These are phyloP conservation scores for Nicator chloris DNA, from an alignment of 2,113 vertebrate genomes.

Conservation along the genomic window DNA sequence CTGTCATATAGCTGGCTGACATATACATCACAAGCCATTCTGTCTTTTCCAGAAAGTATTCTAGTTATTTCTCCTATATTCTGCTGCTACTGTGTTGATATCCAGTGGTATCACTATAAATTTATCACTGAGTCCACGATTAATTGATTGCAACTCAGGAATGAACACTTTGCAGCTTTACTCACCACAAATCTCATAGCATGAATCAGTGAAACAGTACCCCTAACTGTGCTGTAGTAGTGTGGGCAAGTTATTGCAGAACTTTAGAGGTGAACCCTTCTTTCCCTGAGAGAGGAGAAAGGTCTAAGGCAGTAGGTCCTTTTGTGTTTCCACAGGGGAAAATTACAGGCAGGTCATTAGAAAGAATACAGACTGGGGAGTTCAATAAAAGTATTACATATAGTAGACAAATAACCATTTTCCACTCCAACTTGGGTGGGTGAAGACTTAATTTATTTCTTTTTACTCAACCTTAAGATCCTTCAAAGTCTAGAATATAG, in stretches of 20 bases:
- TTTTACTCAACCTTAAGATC: neutral
- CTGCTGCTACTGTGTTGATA: neutral
- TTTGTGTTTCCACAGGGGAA: neutral
- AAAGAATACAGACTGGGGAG: neutral
- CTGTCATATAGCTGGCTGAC: neutral
- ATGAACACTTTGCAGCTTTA: neutral
- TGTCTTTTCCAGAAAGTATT: neutral
- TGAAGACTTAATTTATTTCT: neutral
- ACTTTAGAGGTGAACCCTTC: neutral
- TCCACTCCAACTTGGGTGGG: rapidly evolving
- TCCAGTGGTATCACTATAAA: neutral
- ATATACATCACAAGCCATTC: neutral
- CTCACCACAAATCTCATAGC: neutral
- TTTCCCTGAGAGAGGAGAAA: neutral
- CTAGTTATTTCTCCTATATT: neutral
- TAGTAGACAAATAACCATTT: neutral
- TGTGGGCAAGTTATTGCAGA: neutral
- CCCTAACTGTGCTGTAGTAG: neutral
- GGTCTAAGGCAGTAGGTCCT: neutral
- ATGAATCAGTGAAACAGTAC: neutral
- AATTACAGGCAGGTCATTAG: neutral
- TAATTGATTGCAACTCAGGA: neutral
- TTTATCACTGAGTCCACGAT: neutral
- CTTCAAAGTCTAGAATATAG: neutral
- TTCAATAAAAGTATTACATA: neutral